phyloP scores from a whole-genome alignment of 2,797 vertebrate genomes.

The Cossypha heuglini region DNA sequence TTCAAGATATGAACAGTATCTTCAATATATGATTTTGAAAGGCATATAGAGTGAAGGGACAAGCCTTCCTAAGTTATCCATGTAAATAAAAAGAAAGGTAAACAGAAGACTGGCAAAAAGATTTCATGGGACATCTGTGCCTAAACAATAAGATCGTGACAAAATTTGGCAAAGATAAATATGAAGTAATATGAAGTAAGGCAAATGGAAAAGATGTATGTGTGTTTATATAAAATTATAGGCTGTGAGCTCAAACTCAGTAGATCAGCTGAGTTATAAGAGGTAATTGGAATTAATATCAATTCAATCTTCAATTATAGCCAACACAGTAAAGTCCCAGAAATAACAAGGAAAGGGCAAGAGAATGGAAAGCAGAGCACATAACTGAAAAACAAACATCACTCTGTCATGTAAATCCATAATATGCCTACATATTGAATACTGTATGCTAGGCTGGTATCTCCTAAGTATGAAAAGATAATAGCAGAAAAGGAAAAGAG shows the following conservation, averaged over 20 bases:
- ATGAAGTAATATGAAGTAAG: neutral
- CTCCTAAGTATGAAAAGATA: neutral
- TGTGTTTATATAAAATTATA: neutral
- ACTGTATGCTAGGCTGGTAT: neutral
- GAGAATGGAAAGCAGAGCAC: neutral
- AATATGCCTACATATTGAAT: neutral
- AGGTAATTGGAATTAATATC: neutral
- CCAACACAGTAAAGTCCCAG: neutral
- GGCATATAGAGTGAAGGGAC: neutral
- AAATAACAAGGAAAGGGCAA: neutral
- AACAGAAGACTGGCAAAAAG: neutral
- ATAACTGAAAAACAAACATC: neutral
- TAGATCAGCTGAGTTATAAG: neutral
- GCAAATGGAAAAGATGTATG: neutral
- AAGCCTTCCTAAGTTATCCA: neutral
- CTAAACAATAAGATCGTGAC: neutral
- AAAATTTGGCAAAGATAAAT: neutral
- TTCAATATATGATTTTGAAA: neutral
- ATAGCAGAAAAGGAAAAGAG: neutral
- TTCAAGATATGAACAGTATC: neutral
- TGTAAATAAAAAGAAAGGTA: neutral
- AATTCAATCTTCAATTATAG: neutral
- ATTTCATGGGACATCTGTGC: neutral
- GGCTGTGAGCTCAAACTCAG: neutral
- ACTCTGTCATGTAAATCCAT: neutral